A percentile compares a stretch with the other conserved stretches of the same genome.
Evolutionary conservation across 2,113 vertebrate genomes (phyloP).

Genomic region (Phaetusa simplex): DNA sequence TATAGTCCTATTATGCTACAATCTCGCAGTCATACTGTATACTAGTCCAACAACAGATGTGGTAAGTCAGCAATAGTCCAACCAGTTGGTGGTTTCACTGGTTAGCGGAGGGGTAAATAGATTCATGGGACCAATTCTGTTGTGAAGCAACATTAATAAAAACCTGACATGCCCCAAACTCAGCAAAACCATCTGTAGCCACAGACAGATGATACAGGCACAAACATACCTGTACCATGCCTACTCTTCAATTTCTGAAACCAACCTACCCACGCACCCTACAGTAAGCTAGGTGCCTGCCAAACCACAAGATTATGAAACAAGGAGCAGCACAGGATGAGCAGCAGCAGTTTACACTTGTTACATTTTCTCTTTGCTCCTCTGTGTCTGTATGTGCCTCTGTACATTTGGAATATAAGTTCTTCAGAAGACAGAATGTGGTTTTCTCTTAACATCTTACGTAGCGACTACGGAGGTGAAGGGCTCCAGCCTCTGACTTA

Average conservation of each 20-base stretch:
- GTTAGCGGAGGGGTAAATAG: not conserved
- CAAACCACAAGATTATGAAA: constrained; percentile 30
- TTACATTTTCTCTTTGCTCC: not conserved
- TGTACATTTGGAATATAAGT: not conserved
- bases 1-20: not conserved
- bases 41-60: not conserved
- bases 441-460: not conserved
- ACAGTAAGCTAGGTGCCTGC: not conserved
- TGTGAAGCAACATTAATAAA: not conserved
- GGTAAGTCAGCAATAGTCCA: accelerated
- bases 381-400: not conserved
- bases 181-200: not conserved
- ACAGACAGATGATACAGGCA: not conserved
- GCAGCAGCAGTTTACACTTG: not conserved
- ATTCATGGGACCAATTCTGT: not conserved
- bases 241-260: not conserved
- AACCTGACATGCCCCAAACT: not conserved
- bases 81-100: not conserved
- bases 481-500: not conserved
- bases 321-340: not conserved
- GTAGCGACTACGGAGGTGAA: not conserved
- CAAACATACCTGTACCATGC: constrained; percentile 11
- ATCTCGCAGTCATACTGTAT: not conserved
- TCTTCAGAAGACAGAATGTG: not conserved
- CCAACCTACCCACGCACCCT: not conserved